Percentiles rank a stretch among this genome's conserved stretches.
phyloP scores from a whole-genome alignment of 2,888 invertebrate genomes.

The Erpobdella octoculata region DNA sequence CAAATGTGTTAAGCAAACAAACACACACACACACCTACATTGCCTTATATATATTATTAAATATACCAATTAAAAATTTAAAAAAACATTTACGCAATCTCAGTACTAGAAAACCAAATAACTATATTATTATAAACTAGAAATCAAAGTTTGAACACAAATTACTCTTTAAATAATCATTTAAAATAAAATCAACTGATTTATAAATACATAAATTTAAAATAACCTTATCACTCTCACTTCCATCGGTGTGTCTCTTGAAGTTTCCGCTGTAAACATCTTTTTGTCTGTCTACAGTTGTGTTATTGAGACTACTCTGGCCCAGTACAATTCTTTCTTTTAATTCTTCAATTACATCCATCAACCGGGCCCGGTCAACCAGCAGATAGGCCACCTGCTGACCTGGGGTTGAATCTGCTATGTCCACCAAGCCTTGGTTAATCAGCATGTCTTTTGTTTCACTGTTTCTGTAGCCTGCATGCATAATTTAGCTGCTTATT shows the following conservation, averaged over 20 bases:
- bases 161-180: no score
- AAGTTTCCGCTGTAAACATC: background rate
- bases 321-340: background rate
- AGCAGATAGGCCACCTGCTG: slow-evolving; percentile 55
- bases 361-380: slow-evolving; percentile 53
- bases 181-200: no score
- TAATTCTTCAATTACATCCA: slow-evolving; percentile 52
- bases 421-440: slow-evolving; percentile 52
- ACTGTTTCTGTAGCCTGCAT: slow-evolving; percentile 32
- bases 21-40: no score
- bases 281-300: background rate
- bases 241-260: background rate
- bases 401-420: slow-evolving; percentile 49
- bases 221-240: no score
- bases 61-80: no score
- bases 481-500: background rate
- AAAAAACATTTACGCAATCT: no score
- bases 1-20: no score
- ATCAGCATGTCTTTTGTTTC: slow-evolving; percentile 50
- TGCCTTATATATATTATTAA: no score
- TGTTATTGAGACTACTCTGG: slow-evolving; percentile 40
- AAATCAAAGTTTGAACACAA: no score
- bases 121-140: no score
- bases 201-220: no score
- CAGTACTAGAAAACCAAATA: no score